A percentile compares a stretch with the other conserved stretches of the same genome.
Evolutionary conservation across 2,797 vertebrate species (phyloP).

Genomic region (Poeciliopsis gracilis): DNA sequence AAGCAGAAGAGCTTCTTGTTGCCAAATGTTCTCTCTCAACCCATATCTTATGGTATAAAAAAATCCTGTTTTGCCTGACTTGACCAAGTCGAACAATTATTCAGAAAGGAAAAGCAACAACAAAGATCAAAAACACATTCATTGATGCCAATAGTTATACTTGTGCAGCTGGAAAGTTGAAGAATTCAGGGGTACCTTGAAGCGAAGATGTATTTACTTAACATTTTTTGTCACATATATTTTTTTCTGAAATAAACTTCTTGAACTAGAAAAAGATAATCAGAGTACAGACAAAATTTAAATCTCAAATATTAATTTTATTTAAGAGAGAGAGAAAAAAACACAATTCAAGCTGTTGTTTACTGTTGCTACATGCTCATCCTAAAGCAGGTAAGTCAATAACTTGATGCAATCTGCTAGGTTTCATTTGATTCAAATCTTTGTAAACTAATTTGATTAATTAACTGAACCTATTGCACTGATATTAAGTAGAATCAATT

Average conservation of each 20-base stretch:
- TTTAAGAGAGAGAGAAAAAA: background rate
- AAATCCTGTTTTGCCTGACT: conserved; percentile 10
- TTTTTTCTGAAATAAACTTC: background rate
- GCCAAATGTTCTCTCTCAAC: conserved; percentile 50
- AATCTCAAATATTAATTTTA: background rate
- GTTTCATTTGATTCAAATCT: too few relatives aligned
- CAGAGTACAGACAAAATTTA: background rate
- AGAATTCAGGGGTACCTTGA: background rate
- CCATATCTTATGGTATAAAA: conserved; percentile 33
- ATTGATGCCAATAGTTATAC: background rate
- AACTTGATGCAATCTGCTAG: too few relatives aligned
- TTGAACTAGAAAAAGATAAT: background rate
- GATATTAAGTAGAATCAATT: too few relatives aligned
- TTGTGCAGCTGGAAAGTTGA: background rate
- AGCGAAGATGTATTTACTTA: background rate
- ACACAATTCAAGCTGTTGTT: too few relatives aligned
- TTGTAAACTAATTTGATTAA: too few relatives aligned
- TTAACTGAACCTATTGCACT: too few relatives aligned
- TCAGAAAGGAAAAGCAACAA: conserved; percentile 14
- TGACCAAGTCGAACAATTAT: conserved; percentile 25
- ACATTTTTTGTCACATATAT: background rate
- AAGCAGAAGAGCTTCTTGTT: conserved; percentile 42
- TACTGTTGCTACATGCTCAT: too few relatives aligned
- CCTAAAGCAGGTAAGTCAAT: too few relatives aligned
- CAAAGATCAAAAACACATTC: conserved; percentile 1